Evolutionary conservation across 2,888 invertebrate species (phyloP).

Genomic region (Baronia brevicornis): DNA sequence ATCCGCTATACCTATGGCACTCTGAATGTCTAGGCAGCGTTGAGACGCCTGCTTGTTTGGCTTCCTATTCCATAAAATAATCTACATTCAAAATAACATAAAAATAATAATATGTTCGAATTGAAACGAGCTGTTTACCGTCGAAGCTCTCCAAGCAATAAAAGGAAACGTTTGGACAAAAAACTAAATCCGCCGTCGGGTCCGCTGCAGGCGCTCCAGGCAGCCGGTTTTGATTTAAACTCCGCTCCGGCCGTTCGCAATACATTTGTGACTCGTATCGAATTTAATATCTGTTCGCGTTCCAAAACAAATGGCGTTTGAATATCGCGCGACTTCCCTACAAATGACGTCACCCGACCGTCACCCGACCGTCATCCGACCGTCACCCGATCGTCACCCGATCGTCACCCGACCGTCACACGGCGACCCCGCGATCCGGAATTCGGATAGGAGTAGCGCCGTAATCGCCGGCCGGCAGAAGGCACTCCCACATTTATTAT

Average conservation of each 20-base stretch:
- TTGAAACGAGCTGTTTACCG: no score
- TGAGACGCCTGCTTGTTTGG: no score
- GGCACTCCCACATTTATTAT: conserved; percentile 43
- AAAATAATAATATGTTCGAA: no score
- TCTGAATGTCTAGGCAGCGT: no score
- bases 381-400: no score
- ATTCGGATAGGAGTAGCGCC: conserved; percentile 25
- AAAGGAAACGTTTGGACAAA: background rate
- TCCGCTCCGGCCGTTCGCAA: background rate
- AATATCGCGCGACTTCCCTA: conserved; percentile 24
- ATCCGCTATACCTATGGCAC: no score
- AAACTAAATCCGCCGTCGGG: conserved; percentile 1
- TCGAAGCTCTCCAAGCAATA: conserved; percentile 4
- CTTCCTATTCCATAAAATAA: no score
- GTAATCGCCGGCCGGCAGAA: conserved; percentile 29
- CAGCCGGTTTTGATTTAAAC: conserved; percentile 1
- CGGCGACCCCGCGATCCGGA: conserved; percentile 21
- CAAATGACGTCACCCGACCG: no score
- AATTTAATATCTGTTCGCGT: conserved; percentile 19
- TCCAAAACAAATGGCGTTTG: conserved; percentile 24
- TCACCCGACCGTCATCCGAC: no score
- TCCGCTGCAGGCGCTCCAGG: background rate
- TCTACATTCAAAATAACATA: no score
- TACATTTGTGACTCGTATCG: conserved; percentile 14
- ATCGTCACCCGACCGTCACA: no score